These are phyloP conservation scores for Limnephilus rhombicus DNA, from an alignment of 2,888 invertebrate genomes.

Conservation along the genomic window DNA sequence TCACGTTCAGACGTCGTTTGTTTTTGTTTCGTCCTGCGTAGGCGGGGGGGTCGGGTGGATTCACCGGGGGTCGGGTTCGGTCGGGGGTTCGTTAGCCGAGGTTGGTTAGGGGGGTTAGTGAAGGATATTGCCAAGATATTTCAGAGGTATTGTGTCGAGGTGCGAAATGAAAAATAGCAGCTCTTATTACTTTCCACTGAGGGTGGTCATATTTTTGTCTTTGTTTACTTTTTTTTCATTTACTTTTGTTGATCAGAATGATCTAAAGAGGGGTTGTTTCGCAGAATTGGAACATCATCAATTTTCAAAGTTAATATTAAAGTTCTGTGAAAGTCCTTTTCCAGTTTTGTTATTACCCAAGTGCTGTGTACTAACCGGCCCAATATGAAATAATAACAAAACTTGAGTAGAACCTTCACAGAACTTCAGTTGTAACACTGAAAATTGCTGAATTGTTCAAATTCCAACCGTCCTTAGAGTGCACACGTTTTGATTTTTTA, in stretches of 20 bases:
- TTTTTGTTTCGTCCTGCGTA: slow-evolving; percentile 66
- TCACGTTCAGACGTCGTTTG: slow-evolving; percentile 65
- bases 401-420: no score
- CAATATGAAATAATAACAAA: no score
- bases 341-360: no score
- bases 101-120: slow-evolving; percentile 23
- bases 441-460: no score
- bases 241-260: not conserved
- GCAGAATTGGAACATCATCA: no score
- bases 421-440: no score
- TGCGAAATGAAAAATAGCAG: slow-evolving; percentile 35
- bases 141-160: slow-evolving; percentile 30
- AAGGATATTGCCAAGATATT: slow-evolving; percentile 32
- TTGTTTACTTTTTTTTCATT: not conserved
- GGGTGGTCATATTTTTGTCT: not conserved
- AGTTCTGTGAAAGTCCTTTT: no score
- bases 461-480: no score
- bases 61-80: not conserved
- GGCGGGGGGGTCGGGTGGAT: slow-evolving; percentile 45
- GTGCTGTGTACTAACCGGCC: no score
- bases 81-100: slow-evolving; percentile 31
- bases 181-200: not conserved
- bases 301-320: no score
- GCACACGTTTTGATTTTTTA: not conserved
- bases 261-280: not conserved